Evolutionary conservation across 1,140 invertebrate species (phyloP).

Genomic region (Apocrypta bakeri): DNA sequence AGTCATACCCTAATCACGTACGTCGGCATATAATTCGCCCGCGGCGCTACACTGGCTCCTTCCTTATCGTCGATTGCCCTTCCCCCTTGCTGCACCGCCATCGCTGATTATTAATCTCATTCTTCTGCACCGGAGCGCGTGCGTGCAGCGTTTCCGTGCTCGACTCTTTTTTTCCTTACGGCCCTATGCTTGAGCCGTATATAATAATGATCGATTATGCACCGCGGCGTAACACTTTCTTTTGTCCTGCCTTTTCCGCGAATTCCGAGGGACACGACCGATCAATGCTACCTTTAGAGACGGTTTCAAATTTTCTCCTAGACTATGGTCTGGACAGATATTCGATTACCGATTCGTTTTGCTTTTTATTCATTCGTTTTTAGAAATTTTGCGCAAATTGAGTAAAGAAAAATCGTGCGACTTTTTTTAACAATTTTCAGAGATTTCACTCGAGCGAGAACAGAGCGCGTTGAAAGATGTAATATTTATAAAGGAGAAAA

Average conservation of each 20-base stretch:
- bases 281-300: neutral
- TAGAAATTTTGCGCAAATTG: too few relatives aligned
- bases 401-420: too few relatives aligned
- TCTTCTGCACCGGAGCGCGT: neutral
- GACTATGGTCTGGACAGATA: too few relatives aligned
- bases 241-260: constrained; percentile 24
- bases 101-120: constrained; percentile 55
- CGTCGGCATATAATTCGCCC: constrained; percentile 45
- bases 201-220: constrained; percentile 2
- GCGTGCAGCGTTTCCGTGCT: neutral
- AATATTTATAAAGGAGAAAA: constrained; percentile 14
- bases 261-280: neutral
- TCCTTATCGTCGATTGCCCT: constrained; percentile 18
- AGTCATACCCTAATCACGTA: constrained; percentile 53
- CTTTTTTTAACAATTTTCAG: too few relatives aligned
- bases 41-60: neutral
- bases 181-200: too few relatives aligned
- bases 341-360: too few relatives aligned
- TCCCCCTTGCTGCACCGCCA: neutral
- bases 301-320: too few relatives aligned
- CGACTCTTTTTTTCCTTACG: neutral
- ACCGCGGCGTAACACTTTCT: constrained; percentile 48
- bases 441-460: constrained; percentile 12
- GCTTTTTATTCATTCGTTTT: too few relatives aligned
- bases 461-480: neutral